Evolutionary conservation across 2,113 vertebrate genomes (phyloP).

Genomic region (Polypterus senegalus): DNA sequence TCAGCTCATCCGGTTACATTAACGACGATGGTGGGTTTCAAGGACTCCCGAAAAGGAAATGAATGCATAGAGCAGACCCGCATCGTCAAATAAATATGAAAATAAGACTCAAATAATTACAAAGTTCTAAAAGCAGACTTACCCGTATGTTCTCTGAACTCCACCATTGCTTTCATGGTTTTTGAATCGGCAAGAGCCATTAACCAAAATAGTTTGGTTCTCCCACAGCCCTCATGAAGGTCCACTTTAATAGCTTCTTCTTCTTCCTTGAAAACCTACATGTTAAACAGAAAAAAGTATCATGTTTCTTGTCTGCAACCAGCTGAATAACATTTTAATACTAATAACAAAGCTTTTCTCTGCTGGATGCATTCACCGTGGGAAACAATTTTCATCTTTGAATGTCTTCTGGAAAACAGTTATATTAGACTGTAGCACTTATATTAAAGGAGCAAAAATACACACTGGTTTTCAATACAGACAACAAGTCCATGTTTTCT

Average conservation of each 20-base stretch:
- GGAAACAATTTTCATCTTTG: no score
- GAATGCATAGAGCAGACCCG: background rate
- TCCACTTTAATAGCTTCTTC: constrained; percentile 98
- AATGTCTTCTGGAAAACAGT: no score
- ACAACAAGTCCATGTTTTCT: no score
- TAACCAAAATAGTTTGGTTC: constrained; percentile 96
- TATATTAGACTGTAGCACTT: no score
- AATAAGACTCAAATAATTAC: background rate
- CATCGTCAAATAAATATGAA: constrained; percentile 8
- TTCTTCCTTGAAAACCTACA: constrained; percentile 95
- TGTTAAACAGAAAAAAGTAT: background rate
- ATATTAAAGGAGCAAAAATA: no score
- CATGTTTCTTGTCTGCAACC: no score
- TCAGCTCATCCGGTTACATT: no score
- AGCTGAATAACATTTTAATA: no score
- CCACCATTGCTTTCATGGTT: constrained; percentile 99
- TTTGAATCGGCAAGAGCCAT: constrained; percentile 97
- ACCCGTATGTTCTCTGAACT: constrained; percentile 98
- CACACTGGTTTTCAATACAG: no score
- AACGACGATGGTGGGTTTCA: background rate
- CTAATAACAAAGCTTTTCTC: no score
- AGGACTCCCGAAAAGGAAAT: background rate
- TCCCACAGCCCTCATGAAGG: constrained; percentile 93
- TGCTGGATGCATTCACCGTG: no score
- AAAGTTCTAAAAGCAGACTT: constrained; percentile 16